Percentiles rank a stretch among this genome's conserved stretches.
phyloP scores from a whole-genome alignment of 2,797 vertebrate species.

The Enteromius radiatus region DNA sequence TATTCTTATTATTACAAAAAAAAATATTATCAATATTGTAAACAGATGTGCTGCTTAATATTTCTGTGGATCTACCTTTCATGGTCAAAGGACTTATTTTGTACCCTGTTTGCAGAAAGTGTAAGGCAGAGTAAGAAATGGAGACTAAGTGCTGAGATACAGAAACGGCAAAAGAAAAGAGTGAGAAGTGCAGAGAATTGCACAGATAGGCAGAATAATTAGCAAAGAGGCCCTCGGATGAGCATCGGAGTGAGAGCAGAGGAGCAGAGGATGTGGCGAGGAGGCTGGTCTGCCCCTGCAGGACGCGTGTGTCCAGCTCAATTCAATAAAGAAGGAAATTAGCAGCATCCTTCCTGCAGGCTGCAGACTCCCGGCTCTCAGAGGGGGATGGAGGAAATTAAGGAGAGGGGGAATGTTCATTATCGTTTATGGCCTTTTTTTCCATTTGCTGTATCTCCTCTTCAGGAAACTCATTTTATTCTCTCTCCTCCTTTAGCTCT shows the following conservation, averaged over 20 bases:
- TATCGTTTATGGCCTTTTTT: slow-evolving; percentile 69
- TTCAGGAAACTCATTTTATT: slow-evolving; percentile 72
- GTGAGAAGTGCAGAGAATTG: slow-evolving; percentile 1
- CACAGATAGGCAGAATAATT: slow-evolving; percentile 21
- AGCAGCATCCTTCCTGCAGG: slow-evolving; percentile 79
- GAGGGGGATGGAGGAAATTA: slow-evolving; percentile 50
- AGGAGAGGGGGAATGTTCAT: slow-evolving; percentile 71
- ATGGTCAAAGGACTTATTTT: background rate
- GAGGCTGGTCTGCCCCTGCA: slow-evolving; percentile 66
- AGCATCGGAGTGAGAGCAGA: slow-evolving; percentile 30
- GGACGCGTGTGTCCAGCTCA: slow-evolving; percentile 72
- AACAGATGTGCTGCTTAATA: background rate
- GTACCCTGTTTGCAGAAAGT: background rate
- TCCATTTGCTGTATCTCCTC: slow-evolving; percentile 72
- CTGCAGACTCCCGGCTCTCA: slow-evolving; percentile 54
- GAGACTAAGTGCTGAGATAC: slow-evolving; percentile 21
- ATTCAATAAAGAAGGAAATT: slow-evolving; percentile 85
- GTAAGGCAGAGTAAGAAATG: background rate
- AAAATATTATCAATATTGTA: background rate
- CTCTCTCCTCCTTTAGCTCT: slow-evolving; percentile 46
- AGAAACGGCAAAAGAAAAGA: slow-evolving; percentile 7
- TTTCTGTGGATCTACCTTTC: slow-evolving; percentile 1
- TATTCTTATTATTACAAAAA: no score
- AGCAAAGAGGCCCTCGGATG: slow-evolving; percentile 22
- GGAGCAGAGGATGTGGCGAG: slow-evolving; percentile 60